Evolutionary conservation across 1,140 invertebrate species (phyloP), one percentile per base, ranked within the genome.

Genomic region (Neodiprion pinetum): DNA sequence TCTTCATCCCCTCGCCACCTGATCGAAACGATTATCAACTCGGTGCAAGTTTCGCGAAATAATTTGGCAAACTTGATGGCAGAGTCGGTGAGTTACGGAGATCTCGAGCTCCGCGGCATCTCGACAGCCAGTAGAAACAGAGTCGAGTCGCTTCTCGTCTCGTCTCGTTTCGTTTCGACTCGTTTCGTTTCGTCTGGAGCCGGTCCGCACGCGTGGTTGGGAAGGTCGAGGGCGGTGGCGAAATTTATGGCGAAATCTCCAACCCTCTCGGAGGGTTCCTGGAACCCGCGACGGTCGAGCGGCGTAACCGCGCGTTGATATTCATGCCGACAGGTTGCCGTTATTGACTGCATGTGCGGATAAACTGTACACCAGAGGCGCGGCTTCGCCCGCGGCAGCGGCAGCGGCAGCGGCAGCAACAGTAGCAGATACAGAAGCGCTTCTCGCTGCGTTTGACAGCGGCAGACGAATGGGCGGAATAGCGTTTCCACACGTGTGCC

Each of bases 321-420:
- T 85, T 85, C 84, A 82, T 80, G 84, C 83, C 82, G 85, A 86
- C 84, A 84, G 80, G 77, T 81, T 80, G 80, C 77, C 82, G 84
- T 85, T 84, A 86, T 86, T 86, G 85, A 85, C 84, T 85, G 79
- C 81, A 81, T 80, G 53, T 14, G 53, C 11, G n/a, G 11, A 61
- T 61, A 61, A 61, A 61, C 53, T 61, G 83, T 86, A 85, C 82
- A 83, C 82, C 78, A 49, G 70, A 50, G 76, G 73, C 74, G 72
- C 73, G 73, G 53, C 71, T 79, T 23, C 12, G 68, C 3, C 14
- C 9, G 28, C 23, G 23, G 67, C 67, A 47, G 74, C 74, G 75
- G 72, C 73, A 76, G 67, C 74, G 69, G 71, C 72, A 74, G 76
- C 77, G 40, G 8, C 53, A 61, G 4, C 53, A 61, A 71, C 49